phyloP scores from a whole-genome alignment of 2,888 invertebrate species.

The Hoplodrina blanda region DNA sequence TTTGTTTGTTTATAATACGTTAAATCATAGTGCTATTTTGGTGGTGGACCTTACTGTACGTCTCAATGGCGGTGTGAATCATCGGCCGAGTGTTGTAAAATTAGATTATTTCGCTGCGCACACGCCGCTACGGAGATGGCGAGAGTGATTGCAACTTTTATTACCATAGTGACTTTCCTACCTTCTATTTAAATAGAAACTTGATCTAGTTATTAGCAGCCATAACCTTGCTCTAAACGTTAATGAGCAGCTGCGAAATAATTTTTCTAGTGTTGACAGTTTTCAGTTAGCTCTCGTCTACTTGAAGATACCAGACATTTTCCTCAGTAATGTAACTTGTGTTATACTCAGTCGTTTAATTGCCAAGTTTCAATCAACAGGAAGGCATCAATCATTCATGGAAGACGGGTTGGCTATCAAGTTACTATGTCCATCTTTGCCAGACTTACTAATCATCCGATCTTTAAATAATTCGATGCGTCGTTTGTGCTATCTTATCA shows the following conservation, averaged over 20 bases:
- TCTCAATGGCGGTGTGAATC: conserved; percentile 83
- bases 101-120: conserved; percentile 76
- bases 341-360: conserved; percentile 45
- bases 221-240: conserved; percentile 34
- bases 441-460: conserved; percentile 36
- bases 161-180: conserved; percentile 57
- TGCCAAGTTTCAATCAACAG: conserved; percentile 64
- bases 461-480: conserved; percentile 50
- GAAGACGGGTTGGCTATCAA: conserved; percentile 50
- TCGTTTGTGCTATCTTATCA: conserved; percentile 20
- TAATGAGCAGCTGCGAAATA: conserved; percentile 21
- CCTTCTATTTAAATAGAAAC: conserved; percentile 54
- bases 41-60: conserved; percentile 77
- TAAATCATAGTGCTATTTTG: conserved; percentile 75
- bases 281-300: conserved; percentile 22
- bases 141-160: conserved; percentile 66
- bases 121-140: conserved; percentile 56
- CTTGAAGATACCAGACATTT: conserved; percentile 23
- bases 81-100: conserved; percentile 75
- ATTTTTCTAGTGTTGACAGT: conserved; percentile 11
- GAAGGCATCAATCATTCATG: conserved; percentile 45
- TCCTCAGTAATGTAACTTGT: conserved; percentile 27
- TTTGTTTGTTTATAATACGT: conserved; percentile 75
- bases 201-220: conserved; percentile 35
- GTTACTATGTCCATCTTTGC: conserved; percentile 52